Conservation (phyloP, 2,113 vertebrate species). For the Chaetodon trifascialis region DNA sequence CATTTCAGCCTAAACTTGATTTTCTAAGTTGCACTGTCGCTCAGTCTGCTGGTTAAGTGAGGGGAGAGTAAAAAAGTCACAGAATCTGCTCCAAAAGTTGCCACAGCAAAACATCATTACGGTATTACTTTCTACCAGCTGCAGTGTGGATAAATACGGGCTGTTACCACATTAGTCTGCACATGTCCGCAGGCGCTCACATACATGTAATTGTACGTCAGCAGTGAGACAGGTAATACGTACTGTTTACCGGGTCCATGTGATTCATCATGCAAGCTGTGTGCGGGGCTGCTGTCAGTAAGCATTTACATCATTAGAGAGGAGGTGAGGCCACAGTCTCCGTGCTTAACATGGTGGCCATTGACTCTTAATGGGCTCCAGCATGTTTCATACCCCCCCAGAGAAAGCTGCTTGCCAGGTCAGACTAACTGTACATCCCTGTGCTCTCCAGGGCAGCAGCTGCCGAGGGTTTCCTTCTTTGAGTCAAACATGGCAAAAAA, state of each 20-base stretch:
- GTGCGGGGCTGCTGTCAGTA: conserved; percentile 63
- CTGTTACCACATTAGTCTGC: conserved; percentile 43
- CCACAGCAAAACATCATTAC: background rate
- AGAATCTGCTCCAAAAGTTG: background rate
- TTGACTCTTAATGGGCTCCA: conserved; percentile 73
- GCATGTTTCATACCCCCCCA: conserved; percentile 68
- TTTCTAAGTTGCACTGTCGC: background rate
- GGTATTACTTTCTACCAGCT: background rate
- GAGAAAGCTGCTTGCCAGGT: conserved; percentile 62
- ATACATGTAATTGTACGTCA: conserved; percentile 55
- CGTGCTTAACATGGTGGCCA: conserved; percentile 68
- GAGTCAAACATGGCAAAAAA: background rate
- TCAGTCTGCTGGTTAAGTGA: background rate
- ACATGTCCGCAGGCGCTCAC: conserved; percentile 50
- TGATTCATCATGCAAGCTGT: conserved; percentile 71
- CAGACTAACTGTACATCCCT: conserved; percentile 62
- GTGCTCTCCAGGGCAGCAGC: conserved; percentile 10
- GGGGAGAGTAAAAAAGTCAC: background rate
- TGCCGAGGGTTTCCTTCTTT: background rate
- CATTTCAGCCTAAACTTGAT: background rate
- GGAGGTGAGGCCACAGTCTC: conserved; percentile 76
- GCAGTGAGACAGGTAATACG: conserved; percentile 65
- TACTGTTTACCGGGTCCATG: conserved; percentile 47
- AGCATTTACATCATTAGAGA: conserved; percentile 73
- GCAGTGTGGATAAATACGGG: conserved; percentile 10